Conservation (phyloP, 2,888 invertebrate species). For the Cataglyphis livida region DNA sequence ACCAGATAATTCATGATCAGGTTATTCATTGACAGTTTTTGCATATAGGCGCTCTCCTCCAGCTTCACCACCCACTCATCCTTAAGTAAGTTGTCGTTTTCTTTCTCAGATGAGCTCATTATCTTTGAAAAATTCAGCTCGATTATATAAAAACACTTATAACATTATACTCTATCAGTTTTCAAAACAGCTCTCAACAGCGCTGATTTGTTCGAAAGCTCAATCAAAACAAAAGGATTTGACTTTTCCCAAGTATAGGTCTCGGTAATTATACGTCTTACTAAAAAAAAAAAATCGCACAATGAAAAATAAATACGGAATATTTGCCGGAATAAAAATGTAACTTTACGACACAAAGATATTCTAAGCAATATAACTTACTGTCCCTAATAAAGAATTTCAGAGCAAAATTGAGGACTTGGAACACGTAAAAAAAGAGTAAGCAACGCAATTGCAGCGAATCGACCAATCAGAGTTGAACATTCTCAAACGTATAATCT, state of each 20-base stretch:
- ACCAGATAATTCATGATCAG: slow-evolving; percentile 99
- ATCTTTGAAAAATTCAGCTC: slow-evolving; percentile 47
- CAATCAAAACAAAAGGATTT: slow-evolving; percentile 7
- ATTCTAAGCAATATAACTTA: not conserved
- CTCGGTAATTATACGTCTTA: not conserved
- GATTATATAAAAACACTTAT: not conserved
- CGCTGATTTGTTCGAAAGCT: not conserved
- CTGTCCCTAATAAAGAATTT: not conserved
- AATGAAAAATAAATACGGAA: not conserved
- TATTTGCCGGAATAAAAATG: not conserved
- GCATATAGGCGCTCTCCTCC: slow-evolving; percentile 92
- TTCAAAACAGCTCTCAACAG: not conserved
- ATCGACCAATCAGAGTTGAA: not conserved
- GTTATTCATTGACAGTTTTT: slow-evolving; percentile 97
- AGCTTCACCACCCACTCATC: slow-evolving; percentile 92
- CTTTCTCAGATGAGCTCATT: slow-evolving; percentile 87
- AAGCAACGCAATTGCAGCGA: not conserved
- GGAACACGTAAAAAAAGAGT: not conserved
- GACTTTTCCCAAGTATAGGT: not conserved
- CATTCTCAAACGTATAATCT: not conserved
- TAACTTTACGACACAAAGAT: not conserved
- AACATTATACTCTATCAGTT: slow-evolving; percentile 7
- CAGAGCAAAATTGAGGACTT: not conserved
- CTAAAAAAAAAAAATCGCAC: not conserved
- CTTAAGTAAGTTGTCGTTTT: slow-evolving; percentile 86